A percentile compares a stretch with the other conserved stretches of the same genome.
Evolutionary conservation across 2,797 vertebrate genomes (phyloP).

Genomic region (Leuciscus waleckii): DNA sequence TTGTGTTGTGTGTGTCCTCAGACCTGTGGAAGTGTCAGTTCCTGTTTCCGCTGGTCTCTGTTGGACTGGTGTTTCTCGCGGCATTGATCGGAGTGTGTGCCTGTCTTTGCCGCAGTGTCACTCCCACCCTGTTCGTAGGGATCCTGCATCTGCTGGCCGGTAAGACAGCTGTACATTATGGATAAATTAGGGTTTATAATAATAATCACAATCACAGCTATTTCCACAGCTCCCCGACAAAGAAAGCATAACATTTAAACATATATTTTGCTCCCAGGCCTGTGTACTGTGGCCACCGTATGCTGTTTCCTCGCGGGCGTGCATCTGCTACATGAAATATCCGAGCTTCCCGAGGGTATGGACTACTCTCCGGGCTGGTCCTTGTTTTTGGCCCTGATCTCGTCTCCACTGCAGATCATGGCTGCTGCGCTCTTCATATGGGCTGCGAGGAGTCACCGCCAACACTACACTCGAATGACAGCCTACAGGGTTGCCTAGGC

Average conservation of each 20-base stretch:
- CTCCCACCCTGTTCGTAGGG: slow-evolving; percentile 89
- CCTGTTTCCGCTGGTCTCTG: slow-evolving; percentile 90
- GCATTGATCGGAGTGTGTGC: slow-evolving; percentile 91
- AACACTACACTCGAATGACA: slow-evolving; percentile 91
- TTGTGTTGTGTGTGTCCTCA: slow-evolving; percentile 24
- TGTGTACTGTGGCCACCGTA: slow-evolving; percentile 89
- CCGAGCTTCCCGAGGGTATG: slow-evolving; percentile 72
- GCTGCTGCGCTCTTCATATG: slow-evolving; percentile 94
- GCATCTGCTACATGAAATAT: slow-evolving; percentile 83
- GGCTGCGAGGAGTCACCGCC: slow-evolving; percentile 92
- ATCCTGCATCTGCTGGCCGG: slow-evolving; percentile 92
- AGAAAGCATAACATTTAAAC: neutral
- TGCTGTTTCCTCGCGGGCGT: slow-evolving; percentile 91
- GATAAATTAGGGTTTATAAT: neutral
- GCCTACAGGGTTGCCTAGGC: slow-evolving; percentile 87
- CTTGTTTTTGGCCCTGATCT: slow-evolving; percentile 93
- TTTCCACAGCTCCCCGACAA: neutral
- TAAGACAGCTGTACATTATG: slow-evolving; percentile 62
- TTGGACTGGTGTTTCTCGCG: slow-evolving; percentile 92
- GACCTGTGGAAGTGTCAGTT: slow-evolving; percentile 95
- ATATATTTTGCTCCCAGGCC: slow-evolving; percentile 72
- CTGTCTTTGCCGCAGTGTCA: slow-evolving; percentile 92
- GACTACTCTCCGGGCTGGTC: slow-evolving; percentile 92
- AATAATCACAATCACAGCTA: neutral
- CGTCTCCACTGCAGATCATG: slow-evolving; percentile 95